Evolutionary conservation across 2,888 invertebrate species (phyloP), one percentile per base, ranked within the genome.

Genomic region (Nymphalis urticae): DNA sequence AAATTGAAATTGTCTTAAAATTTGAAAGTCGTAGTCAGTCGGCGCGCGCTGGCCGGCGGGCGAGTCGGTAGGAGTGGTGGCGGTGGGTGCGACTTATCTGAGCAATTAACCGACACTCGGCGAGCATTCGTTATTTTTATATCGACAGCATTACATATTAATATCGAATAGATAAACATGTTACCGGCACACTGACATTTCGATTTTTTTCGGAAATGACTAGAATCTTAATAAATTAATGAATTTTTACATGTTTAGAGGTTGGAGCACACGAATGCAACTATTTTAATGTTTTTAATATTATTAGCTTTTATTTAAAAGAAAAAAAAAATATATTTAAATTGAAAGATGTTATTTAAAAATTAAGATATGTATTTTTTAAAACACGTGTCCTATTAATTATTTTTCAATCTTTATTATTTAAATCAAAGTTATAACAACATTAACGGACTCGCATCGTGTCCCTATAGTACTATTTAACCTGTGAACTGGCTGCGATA

Each of bases 91-190:
- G 58, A 36, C 27, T 42, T 56, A 16, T 56, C 7, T 8, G 1
- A 42, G 58, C 58, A 36, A 58, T 58, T 58, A 42, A 19, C 58
- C 9, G 54, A 27, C n/a, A 27, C n/a, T n/a, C 19, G 17, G 27
- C 19, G 42, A 58, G 36, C 58, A 42, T 58, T 58, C 19, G 19
- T 42, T 13, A 58, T 58, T 42, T 19, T 58, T 36, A 58, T 58
- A 42, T 58, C 42, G 42, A 58, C 58, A 54, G 24, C 54, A 42
- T 58, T 58, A 58, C 58, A 58, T 42, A 58, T 58, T 58, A 19
- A 42, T 58, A 42, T 58, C 42, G 13, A 42, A 58, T 42, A 58
- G 36, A 42, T 58, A n/a, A 21, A 19, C 16, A 4, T 42, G 58
- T 42, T 58, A 21, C 58, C 5, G 19, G 19, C 42, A 42, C 19